phyloP scores from a whole-genome alignment of 23 tunicate species.

The Oikopleura dioica region DNA sequence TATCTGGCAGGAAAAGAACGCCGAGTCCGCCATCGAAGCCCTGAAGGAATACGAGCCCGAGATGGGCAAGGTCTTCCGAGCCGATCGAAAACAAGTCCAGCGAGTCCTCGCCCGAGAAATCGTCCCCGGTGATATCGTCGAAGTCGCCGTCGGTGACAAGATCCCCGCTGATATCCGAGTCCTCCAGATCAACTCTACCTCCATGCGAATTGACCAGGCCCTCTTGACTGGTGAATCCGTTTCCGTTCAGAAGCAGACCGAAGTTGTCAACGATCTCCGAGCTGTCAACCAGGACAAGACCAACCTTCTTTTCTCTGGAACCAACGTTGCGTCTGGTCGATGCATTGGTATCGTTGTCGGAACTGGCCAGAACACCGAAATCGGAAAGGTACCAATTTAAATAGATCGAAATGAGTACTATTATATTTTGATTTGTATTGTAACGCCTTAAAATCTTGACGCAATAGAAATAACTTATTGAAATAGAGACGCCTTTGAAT shows the following conservation, averaged over 20 bases:
- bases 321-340: constrained; percentile 90
- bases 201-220: constrained; percentile 95
- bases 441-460: too few relatives aligned
- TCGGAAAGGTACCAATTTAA: constrained; percentile 30
- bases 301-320: constrained; percentile 94
- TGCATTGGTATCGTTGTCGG: constrained; percentile 66
- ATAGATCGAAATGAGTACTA: too few relatives aligned
- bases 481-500: too few relatives aligned
- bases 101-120: constrained; percentile 53
- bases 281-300: constrained; percentile 95
- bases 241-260: constrained; percentile 75
- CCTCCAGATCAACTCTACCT: constrained; percentile 55
- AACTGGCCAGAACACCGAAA: constrained; percentile 85
- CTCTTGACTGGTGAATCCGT: constrained; percentile 95
- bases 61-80: constrained; percentile 87
- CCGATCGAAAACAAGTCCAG: constrained; percentile 67
- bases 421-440: too few relatives aligned
- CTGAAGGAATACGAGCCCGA: constrained; percentile 99
- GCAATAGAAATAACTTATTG: too few relatives aligned
- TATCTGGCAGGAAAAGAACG: constrained; percentile 95
- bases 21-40: constrained; percentile 98
- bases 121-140: constrained; percentile 98
- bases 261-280: constrained; percentile 46
- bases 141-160: constrained; percentile 97
- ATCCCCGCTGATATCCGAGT: constrained; percentile 93